Conservation (phyloP, 2,797 vertebrate species). For the Sus cebifrons region DNA sequence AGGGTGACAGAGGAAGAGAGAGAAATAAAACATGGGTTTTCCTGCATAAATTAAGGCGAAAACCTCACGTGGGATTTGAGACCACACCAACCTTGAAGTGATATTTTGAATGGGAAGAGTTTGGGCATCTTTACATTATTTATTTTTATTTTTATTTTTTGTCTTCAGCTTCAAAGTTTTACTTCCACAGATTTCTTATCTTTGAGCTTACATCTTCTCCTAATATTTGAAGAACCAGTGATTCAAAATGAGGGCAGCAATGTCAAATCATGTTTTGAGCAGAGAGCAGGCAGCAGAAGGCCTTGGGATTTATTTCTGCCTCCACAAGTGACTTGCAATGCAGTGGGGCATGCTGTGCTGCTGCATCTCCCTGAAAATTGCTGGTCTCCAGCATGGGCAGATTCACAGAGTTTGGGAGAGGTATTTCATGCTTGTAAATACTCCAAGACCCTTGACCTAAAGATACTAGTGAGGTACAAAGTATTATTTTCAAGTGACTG, state of each 20-base stretch:
- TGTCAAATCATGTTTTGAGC: conserved; percentile 33
- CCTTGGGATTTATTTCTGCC: conserved; percentile 67
- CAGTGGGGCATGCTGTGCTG: neutral
- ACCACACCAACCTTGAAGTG: neutral
- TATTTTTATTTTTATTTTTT: conserved; percentile 19
- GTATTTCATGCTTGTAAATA: conserved; percentile 68
- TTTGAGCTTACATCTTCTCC: conserved; percentile 13
- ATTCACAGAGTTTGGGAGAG: neutral
- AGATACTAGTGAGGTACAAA: neutral
- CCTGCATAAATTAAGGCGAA: neutral
- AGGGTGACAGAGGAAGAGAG: neutral
- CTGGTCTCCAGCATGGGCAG: neutral
- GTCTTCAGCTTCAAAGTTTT: conserved; percentile 32
- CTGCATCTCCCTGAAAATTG: conserved; percentile 15
- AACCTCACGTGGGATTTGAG: neutral
- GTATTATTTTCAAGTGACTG: conserved; percentile 73
- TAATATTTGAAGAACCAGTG: conserved; percentile 71
- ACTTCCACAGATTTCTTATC: conserved; percentile 12
- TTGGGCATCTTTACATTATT: neutral
- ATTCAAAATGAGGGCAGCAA: conserved; percentile 73
- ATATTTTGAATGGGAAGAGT: neutral
- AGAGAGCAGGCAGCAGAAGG: conserved; percentile 30
- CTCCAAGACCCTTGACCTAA: conserved; percentile 36
- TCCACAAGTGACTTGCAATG: conserved; percentile 43
- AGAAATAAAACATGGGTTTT: neutral